Base-by-base conservation (phyloP, 2,797 vertebrate species). In the Siniperca undulata region DNA sequence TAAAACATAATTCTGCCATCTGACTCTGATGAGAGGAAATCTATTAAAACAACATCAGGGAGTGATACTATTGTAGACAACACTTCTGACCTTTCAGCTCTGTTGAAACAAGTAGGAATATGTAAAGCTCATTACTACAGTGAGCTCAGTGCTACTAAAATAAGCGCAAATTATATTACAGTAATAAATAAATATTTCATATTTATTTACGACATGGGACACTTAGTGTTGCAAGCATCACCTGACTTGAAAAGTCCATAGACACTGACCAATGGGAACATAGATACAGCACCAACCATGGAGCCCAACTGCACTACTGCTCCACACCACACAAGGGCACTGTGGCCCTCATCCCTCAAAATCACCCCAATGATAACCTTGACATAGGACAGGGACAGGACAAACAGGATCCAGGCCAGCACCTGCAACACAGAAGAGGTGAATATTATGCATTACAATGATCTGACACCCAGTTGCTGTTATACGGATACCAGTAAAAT, bases 291-390 rank as follows among this genome's bases (percentile, higher is more conserved):
- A 0, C 97, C 97, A 10, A 97, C 20, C 95, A 97, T 94, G 40
- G 97, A 97, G 64, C 97, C 97, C 73, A 97, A 55, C 91, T 97
- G 97, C 85, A 97, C 96, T 76, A 97, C 94, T 1, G 96, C 96
- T 62, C 97, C 97, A 70, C 97, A 97, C 96, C 96, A 97, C 91
- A 97, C 95, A 0, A 97, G 96, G 80, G 97, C 96, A 5, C 95
- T 95, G 92, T 96, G 96, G 17, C 97, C 97, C 81, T 97, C 96
- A 46, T 97, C 96, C 13, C 97, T 94, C 61, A 97, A 87, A 58
- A 96, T 96, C 20, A 97, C 73, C 17, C 96, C 97, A 0, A 97
- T 95, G 75, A 97, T 97, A 88, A 97, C 96, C 85, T 97, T 97
- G 44, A 97, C 96, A 14, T 97, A 97, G 59, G 97, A 97, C 38